Evolutionary conservation across 2,797 vertebrate species (phyloP), one percentile per base, ranked within the genome.

Genomic region (Mormyrus hasselquistii): DNA sequence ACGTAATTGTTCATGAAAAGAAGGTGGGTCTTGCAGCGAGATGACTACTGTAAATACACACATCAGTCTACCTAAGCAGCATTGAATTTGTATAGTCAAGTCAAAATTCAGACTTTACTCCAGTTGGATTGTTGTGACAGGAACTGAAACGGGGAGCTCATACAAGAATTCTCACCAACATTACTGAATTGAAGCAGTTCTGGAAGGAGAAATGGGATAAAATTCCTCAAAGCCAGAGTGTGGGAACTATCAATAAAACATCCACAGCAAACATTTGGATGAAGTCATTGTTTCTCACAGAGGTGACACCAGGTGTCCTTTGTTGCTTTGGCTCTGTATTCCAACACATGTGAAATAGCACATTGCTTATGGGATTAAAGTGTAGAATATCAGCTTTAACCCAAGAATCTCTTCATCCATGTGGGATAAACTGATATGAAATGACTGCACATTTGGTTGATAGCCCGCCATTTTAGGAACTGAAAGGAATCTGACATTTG

Each of bases 301-400:
- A 73, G 69, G 69, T 73, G 69, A 38, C 29, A 38, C 69, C 69
- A 38, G 69, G 69, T 73, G 69, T 73, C 69, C 14, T 34, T 73
- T 73, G 69, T 38, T 16, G 34, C 69, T 73, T 38, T 73, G 34
- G 69, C 76, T 92, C 90, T 91, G 22, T 53, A 25, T 53, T 86
- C 50, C 84, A 49, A 19, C 41, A 49, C 82, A 38, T 86, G 49
- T 52, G 49, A 86, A 86, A 53, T 34, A 50, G 49, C 84, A 55
- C 50, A 55, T 25, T 53, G 25, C 22, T 53, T 86, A 52, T 86
- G 84, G 84, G 83, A 53, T 53, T 86, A 53, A 53, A 52, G 84
- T 53, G 84, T 53, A 86, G 49, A 86, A 53, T 47, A 47, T 44
- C 76, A 82, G 76, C 41, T 82, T 82, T 82, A 82, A 82, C 76